A percentile compares a stretch with the other conserved stretches of the same genome.
Conservation (phyloP, 1,140 invertebrate genomes). For the Solenopsis invicta region DNA sequence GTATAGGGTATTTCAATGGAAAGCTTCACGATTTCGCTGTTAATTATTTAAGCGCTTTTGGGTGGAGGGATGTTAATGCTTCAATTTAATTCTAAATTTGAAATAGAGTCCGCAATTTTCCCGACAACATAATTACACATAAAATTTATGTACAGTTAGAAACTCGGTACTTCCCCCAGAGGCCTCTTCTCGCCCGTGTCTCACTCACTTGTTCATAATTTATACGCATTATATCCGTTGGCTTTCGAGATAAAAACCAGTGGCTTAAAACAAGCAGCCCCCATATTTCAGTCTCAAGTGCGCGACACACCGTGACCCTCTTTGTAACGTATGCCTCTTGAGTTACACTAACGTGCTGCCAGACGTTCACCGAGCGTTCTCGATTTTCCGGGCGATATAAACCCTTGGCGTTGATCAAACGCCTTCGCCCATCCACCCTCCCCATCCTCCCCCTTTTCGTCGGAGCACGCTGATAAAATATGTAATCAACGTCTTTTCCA, state of each 20-base stretch:
- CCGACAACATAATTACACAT: neutral
- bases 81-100: neutral
- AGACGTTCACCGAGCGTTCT: conserved; percentile 7
- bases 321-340: conserved; percentile 15
- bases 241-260: neutral
- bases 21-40: neutral
- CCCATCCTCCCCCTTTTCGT: too few species aligned
- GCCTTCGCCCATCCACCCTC: too few species aligned
- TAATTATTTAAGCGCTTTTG: neutral
- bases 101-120: neutral
- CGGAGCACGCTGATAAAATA: conserved; percentile 1
- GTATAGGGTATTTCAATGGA: neutral
- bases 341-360: neutral
- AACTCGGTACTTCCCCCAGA: neutral
- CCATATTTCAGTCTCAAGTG: conserved; percentile 22
- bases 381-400: conserved; percentile 3
- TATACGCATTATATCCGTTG: conserved; percentile 11
- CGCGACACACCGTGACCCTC: neutral
- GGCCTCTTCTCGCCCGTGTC: neutral
- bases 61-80: neutral
- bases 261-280: neutral
- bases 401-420: conserved; percentile 6
- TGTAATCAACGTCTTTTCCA: conserved; percentile 9
- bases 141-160: neutral
- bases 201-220: conserved; percentile 15